Evolutionary conservation across 2,888 invertebrate genomes (phyloP), one percentile per base, ranked within the genome.

Genomic region (Hedya salicella): DNA sequence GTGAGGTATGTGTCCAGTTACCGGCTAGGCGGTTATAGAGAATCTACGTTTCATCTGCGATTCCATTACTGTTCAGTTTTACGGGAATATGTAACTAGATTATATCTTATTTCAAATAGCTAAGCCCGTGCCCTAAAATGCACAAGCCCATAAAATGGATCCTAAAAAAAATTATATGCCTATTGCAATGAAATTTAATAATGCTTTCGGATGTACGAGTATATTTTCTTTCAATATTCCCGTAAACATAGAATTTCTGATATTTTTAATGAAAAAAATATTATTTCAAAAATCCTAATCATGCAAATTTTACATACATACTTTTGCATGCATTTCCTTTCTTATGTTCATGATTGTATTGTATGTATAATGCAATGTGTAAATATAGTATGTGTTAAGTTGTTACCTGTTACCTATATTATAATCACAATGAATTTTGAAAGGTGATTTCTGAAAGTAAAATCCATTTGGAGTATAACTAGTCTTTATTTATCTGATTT

Each of bases 401-500:
- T 86, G 89, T 88, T 89, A 89, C 86, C 88, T 85, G 81, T 87
- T 78, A 57, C 57, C 57, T 57, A 73, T 68, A 66, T 53, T 57
- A 64, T 68, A 67, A 40, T 50, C 59, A n/a, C n/a, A 50, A 59
- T 64, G 49, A 69, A 64, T 68, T 66, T 50, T 63, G 59, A 65
- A 19, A 65, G 78, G 71, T 77, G 74, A 77, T 85, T 78, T 82
- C 83, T 81, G 78, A 74, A 67, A 79, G 83, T 81, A 71, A 76
- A 85, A 83, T 88, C 81, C 81, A 82, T 86, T 83, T 75, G 72
- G 78, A 79, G 81, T 70, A 73, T 32, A 57, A 73, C 89, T 89
- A 89, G 90, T 89, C 89, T 79, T 63, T 82, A 81, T 83, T 80
- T 81, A 86, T 87, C 87, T 88, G 85, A 86, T 83, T 85, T 68